These are phyloP conservation scores for Parnassius glacialis DNA, from an alignment of 2,888 invertebrate genomes.

Conservation along the genomic window DNA sequence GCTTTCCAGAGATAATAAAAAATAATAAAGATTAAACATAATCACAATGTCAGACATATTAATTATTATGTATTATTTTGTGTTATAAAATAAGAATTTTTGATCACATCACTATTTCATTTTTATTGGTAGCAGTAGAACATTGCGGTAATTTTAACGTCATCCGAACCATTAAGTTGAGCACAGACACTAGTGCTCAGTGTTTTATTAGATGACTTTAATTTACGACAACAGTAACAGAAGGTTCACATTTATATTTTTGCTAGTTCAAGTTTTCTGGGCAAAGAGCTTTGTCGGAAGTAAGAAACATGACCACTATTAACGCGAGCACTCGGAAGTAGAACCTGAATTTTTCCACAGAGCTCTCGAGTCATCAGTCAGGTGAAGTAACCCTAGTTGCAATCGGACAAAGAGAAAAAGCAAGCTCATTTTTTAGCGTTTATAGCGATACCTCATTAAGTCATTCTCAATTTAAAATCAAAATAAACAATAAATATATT, in stretches of 20 bases:
- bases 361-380: constrained; percentile 36
- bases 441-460: too few species aligned
- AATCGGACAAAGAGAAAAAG: constrained; percentile 31
- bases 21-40: too few species aligned
- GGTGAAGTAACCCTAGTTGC: constrained; percentile 28
- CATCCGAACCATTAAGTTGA: constrained; percentile 23
- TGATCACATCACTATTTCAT: constrained; percentile 19
- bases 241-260: constrained; percentile 25
- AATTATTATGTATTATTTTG: too few species aligned
- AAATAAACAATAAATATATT: too few species aligned
- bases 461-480: too few species aligned
- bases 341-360: constrained; percentile 31
- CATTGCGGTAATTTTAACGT: constrained; percentile 21
- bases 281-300: constrained; percentile 16
- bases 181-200: constrained; percentile 14
- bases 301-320: constrained; percentile 30
- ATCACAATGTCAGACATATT: too few species aligned
- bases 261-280: constrained; percentile 18
- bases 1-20: too few species aligned
- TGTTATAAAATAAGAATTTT: constrained; percentile 10
- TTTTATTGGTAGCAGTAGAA: not conserved
- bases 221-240: constrained; percentile 24
- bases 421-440: constrained; percentile 31
- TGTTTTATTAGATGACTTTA: constrained; percentile 27
- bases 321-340: constrained; percentile 23